Percentiles rank a stretch among this genome's conserved stretches.
Evolutionary conservation across 2,797 vertebrate genomes (phyloP).

Genomic region (Jordanella pulchra): DNA sequence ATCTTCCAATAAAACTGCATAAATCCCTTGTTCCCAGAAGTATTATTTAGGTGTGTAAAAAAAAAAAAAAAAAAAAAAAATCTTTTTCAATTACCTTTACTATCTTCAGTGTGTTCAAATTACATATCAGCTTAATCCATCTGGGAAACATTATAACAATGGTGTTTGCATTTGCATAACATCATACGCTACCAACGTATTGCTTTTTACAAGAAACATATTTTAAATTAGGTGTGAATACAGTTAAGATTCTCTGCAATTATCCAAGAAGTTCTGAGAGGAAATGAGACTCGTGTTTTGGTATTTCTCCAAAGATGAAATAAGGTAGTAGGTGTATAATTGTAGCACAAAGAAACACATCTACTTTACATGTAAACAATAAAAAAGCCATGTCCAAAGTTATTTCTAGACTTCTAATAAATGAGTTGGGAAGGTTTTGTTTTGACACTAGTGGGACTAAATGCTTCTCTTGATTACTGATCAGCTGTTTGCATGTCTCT

Average conservation of each 20-base stretch:
- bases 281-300: no score
- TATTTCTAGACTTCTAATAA: no score
- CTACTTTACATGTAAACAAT: no score
- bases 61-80: not conserved
- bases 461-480: no score
- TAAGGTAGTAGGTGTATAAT: no score
- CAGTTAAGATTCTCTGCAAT: not conserved
- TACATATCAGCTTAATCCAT: not conserved
- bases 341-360: no score
- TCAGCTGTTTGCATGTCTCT: no score
- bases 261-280: no score
- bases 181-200: not conserved
- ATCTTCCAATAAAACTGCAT: constrained; percentile 48
- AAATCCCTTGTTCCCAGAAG: constrained; percentile 35
- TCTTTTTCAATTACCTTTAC: not conserved
- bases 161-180: not conserved
- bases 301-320: no score
- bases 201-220: not conserved
- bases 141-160: not conserved
- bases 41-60: not conserved
- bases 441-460: no score
- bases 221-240: not conserved
- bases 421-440: no score
- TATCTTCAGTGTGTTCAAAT: not conserved
- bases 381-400: no score